A percentile compares a stretch with the other conserved stretches of the same genome.
Evolutionary conservation across 2,797 vertebrate species (phyloP).

Genomic region (Arctocebus calabarensis): DNA sequence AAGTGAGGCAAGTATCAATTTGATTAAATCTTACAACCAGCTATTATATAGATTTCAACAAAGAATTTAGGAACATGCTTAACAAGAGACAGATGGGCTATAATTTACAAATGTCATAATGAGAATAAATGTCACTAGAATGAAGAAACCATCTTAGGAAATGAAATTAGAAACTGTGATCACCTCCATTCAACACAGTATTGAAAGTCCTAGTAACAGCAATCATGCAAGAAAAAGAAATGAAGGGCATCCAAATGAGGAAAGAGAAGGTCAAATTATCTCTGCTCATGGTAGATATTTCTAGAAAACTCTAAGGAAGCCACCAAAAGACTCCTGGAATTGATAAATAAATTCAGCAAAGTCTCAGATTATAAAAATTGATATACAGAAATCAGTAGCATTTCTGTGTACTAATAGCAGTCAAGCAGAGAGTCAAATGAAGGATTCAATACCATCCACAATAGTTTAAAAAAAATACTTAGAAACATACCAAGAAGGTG

Average conservation of each 20-base stretch:
- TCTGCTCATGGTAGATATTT: neutral
- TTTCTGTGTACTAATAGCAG: neutral
- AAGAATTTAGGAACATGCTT: neutral
- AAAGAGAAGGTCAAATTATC: neutral
- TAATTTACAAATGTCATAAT: constrained; percentile 7
- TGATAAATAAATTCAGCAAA: neutral
- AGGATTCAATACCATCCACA: neutral
- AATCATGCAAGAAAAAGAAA: neutral
- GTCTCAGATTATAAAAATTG: neutral
- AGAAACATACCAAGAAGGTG: neutral
- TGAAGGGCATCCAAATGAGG: neutral
- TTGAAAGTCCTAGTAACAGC: neutral
- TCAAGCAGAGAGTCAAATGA: neutral
- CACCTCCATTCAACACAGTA: neutral
- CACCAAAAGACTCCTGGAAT: neutral
- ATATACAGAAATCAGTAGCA: neutral
- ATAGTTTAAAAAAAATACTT: neutral
- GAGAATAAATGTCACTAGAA: neutral
- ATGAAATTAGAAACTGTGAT: neutral
- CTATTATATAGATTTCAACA: neutral
- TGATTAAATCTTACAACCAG: constrained; percentile 3
- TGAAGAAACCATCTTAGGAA: constrained; percentile 48
- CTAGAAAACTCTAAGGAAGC: neutral
- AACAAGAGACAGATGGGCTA: neutral
- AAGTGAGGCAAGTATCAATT: neutral